Conservation (phyloP, 2,797 vertebrate species). For the Odontamblyopus lacepedii region DNA sequence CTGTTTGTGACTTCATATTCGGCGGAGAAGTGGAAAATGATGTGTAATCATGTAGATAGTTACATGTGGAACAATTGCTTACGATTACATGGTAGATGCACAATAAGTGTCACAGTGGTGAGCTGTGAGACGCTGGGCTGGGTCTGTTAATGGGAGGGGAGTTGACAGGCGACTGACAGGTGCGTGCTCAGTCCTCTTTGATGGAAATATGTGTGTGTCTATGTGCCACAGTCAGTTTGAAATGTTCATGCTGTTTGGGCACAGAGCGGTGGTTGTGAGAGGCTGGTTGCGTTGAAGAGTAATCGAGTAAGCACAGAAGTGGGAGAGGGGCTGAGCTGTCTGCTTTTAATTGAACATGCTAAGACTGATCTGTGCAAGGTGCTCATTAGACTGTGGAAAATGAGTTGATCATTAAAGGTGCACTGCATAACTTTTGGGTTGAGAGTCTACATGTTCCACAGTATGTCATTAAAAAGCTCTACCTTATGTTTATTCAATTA, state of each 20-base stretch:
- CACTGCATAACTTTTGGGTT: too few relatives aligned
- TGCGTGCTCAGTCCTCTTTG: constrained; percentile 29
- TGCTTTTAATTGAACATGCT: constrained; percentile 1
- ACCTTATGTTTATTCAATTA: too few relatives aligned
- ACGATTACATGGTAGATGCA: constrained; percentile 59
- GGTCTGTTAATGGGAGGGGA: constrained; percentile 13
- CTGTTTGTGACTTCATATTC: constrained; percentile 49
- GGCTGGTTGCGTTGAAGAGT: constrained; percentile 8
- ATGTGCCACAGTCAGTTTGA: constrained; percentile 55
- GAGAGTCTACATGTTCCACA: too few relatives aligned
- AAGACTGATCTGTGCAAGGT: constrained; percentile 12
- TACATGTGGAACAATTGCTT: constrained; percentile 57
- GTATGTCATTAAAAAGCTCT: too few relatives aligned
- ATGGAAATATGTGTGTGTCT: constrained; percentile 3
- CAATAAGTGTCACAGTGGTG: constrained; percentile 47
- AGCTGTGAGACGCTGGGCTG: constrained; percentile 38
- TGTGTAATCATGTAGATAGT: constrained; percentile 62
- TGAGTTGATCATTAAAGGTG: too few relatives aligned
- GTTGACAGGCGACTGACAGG: constrained; percentile 42
- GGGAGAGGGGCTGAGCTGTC: neutral
- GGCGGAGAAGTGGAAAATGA: constrained; percentile 53
- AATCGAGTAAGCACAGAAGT: constrained; percentile 10
- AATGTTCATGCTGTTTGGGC: constrained; percentile 66
- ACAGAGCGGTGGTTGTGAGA: constrained; percentile 51
- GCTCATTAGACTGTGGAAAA: constrained; percentile 8